Evolutionary conservation across 1,140 invertebrate species (phyloP).

Genomic region (Drosophila suzukii): DNA sequence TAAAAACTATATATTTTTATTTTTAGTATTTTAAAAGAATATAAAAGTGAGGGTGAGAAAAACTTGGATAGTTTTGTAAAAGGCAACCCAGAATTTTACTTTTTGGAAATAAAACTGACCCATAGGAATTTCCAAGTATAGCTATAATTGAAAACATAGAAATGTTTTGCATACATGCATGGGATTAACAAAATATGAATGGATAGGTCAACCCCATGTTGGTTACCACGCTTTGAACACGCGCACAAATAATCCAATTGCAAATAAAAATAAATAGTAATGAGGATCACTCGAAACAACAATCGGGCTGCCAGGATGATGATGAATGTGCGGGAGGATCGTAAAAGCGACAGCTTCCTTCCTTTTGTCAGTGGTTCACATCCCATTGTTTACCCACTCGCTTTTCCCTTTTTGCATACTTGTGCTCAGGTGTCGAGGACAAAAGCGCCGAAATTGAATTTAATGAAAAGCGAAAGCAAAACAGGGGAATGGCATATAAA

Average conservation of each 20-base stretch:
- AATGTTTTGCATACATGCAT: not conserved
- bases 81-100: too few relatives aligned
- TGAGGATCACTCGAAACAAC: slow-evolving; percentile 47
- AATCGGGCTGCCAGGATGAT: slow-evolving; percentile 4
- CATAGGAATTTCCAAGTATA: too few relatives aligned
- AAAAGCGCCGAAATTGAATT: slow-evolving; percentile 72
- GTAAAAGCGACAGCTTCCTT: slow-evolving; percentile 78
- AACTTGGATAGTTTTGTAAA: too few relatives aligned
- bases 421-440: slow-evolving; percentile 60
- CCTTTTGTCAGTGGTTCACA: slow-evolving; percentile 26
- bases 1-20: too few relatives aligned
- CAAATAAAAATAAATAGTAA: slow-evolving; percentile 56
- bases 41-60: too few relatives aligned
- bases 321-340: slow-evolving; percentile 16
- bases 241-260: slow-evolving; percentile 55
- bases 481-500: slow-evolving; percentile 1
- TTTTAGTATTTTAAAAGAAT: too few relatives aligned
- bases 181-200: not conserved
- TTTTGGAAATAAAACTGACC: too few relatives aligned
- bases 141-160: not conserved
- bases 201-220: not conserved
- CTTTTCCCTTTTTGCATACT: slow-evolving; percentile 46
- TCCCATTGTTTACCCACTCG: slow-evolving; percentile 41
- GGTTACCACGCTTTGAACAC: slow-evolving; percentile 55
- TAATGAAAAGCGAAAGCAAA: slow-evolving; percentile 78